Evolutionary conservation across 2,797 vertebrate genomes (phyloP).

Genomic region (Gila robusta): DNA sequence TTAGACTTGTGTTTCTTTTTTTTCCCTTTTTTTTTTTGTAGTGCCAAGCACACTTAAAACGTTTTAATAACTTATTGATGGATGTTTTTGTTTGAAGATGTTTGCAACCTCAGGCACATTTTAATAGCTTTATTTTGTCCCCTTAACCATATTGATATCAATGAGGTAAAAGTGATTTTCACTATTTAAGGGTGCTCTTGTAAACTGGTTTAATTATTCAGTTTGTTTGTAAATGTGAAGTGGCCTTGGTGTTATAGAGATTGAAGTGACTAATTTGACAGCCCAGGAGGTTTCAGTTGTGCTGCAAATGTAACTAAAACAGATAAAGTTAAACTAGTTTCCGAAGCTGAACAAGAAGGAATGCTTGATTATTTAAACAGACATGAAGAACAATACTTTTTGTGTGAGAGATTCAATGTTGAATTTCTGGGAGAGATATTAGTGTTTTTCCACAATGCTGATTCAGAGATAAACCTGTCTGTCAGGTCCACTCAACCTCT

Average conservation of each 20-base stretch:
- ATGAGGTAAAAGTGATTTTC: slow-evolving; percentile 6
- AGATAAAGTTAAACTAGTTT: background rate
- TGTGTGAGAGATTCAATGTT: slow-evolving; percentile 29
- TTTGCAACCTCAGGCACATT: slow-evolving; percentile 53
- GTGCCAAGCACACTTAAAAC: slow-evolving; percentile 69
- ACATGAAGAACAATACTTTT: background rate
- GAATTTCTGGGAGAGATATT: slow-evolving; percentile 37
- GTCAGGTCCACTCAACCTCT: slow-evolving; percentile 67
- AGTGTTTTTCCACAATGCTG: slow-evolving; percentile 72
- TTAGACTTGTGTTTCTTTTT: slow-evolving; percentile 43
- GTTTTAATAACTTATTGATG: slow-evolving; percentile 82
- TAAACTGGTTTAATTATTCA: slow-evolving; percentile 47
- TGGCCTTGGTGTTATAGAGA: slow-evolving; percentile 41
- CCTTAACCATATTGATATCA: slow-evolving; percentile 17
- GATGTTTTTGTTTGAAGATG: slow-evolving; percentile 50
- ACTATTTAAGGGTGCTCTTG: slow-evolving; percentile 48
- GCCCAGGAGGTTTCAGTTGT: background rate
- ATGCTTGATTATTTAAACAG: slow-evolving; percentile 35
- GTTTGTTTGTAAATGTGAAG: slow-evolving; percentile 41
- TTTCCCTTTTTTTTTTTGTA: slow-evolving; percentile 59
- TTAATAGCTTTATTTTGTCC: slow-evolving; percentile 57
- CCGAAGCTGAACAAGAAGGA: slow-evolving; percentile 34
- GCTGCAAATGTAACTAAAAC: slow-evolving; percentile 8
- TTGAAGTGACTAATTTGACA: slow-evolving; percentile 33
- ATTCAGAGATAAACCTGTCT: slow-evolving; percentile 69